phyloP scores from a whole-genome alignment of 2,113 vertebrate genomes.

The Centrocercus urophasianus region DNA sequence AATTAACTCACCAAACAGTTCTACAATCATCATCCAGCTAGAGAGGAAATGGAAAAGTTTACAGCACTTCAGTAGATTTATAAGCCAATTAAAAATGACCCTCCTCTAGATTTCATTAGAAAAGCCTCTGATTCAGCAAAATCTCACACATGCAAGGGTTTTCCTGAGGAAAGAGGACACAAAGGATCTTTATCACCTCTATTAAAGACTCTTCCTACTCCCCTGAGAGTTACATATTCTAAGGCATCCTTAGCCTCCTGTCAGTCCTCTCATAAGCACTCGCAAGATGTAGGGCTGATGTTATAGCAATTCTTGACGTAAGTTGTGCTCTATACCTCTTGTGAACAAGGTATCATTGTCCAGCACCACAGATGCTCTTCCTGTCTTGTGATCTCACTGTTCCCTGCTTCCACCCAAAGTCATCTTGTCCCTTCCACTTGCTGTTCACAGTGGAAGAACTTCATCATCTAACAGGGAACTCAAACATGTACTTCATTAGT shows the following conservation, averaged over 20 bases:
- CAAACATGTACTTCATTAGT: neutral
- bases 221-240: neutral
- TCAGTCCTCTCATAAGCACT: neutral
- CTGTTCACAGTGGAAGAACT: neutral
- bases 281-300: rapidly evolving
- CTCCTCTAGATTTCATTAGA: slow-evolving; percentile 45
- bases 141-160: slow-evolving; percentile 5
- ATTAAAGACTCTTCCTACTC: neutral
- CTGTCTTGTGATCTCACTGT: neutral
- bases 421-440: neutral
- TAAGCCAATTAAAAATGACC: slow-evolving; percentile 55
- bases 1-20: slow-evolving; percentile 61
- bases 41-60: slow-evolving; percentile 44
- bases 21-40: slow-evolving; percentile 42
- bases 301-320: neutral
- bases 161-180: neutral
- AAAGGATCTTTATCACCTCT: slow-evolving; percentile 12
- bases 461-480: neutral
- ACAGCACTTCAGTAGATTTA: slow-evolving; percentile 56
- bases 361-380: neutral
- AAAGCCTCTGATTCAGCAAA: slow-evolving; percentile 49
- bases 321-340: neutral
- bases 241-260: neutral
- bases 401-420: neutral
- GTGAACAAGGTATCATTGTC: neutral